Conservation (phyloP, 2,888 invertebrate genomes). For the Cataglyphis rosenhaueri region DNA sequence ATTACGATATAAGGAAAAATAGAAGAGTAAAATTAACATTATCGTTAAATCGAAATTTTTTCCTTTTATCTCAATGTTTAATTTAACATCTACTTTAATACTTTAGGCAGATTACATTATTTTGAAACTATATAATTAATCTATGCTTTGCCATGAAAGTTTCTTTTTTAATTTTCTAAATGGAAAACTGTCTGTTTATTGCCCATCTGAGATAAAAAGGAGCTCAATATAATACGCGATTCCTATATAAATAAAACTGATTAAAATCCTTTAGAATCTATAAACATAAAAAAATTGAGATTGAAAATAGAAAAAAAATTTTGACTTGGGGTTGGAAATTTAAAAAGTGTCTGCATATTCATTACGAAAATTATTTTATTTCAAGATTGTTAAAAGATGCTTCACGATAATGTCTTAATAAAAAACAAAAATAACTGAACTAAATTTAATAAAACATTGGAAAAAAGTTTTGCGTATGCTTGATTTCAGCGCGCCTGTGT, state of each 20-base stretch:
- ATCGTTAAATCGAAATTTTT: background rate
- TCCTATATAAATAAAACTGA: background rate
- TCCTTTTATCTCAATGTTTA: background rate
- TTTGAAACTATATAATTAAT: background rate
- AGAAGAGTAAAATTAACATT: background rate
- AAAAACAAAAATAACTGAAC: background rate
- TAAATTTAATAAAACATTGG: background rate
- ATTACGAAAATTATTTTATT: background rate
- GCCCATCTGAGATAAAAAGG: background rate
- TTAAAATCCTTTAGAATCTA: background rate
- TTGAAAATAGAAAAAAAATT: background rate
- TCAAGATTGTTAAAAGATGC: background rate
- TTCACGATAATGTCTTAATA: background rate
- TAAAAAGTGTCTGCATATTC: background rate
- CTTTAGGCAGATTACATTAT: background rate
- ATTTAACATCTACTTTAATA: background rate
- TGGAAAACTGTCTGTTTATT: background rate
- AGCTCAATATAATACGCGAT: background rate
- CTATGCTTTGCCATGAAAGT: background rate
- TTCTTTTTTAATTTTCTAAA: background rate
- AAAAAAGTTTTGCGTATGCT: conserved; percentile 1
- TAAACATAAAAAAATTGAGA: background rate
- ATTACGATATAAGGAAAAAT: background rate
- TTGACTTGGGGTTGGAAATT: background rate
- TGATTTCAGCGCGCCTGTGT: background rate